A percentile compares a stretch with the other conserved stretches of the same genome.
These are phyloP conservation scores for Pseudopipra pipra DNA, from an alignment of 2,113 vertebrate species.

Conservation along the genomic window DNA sequence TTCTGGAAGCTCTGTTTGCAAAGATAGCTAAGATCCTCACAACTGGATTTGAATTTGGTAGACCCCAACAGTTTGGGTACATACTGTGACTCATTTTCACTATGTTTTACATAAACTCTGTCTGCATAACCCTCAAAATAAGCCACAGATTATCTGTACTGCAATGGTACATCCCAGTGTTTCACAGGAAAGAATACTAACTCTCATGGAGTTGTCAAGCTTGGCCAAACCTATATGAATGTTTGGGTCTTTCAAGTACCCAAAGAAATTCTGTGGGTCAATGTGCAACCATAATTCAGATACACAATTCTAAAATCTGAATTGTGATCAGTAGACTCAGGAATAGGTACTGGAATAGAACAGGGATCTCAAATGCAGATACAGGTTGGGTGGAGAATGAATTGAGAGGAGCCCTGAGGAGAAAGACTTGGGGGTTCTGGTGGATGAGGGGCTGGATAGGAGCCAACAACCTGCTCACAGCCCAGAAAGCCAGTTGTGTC, in stretches of 20 bases:
- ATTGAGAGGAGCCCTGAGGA: not conserved
- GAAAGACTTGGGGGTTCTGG: not conserved
- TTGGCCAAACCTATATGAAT: not conserved
- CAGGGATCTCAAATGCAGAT: not conserved
- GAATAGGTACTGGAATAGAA: not conserved
- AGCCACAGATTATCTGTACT: not conserved
- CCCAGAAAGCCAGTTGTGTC: not conserved
- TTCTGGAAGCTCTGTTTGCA: not conserved
- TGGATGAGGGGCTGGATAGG: not conserved
- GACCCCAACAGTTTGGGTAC: not conserved
- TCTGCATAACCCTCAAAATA: not conserved
- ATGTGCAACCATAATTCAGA: not conserved
- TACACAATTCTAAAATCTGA: not conserved
- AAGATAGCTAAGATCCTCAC: not conserved
- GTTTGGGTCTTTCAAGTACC: not conserved
- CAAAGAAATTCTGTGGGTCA: not conserved
- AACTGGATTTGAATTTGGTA: no score
- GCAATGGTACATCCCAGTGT: not conserved
- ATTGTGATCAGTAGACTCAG: not conserved
- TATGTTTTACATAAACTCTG: not conserved
- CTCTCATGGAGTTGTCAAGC: not conserved
- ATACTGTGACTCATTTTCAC: rapidly evolving
- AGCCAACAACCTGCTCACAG: not conserved
- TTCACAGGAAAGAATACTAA: not conserved
- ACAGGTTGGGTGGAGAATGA: not conserved